Evolutionary conservation across 2,797 vertebrate species (phyloP).

Genomic region (Alauda arvensis): DNA sequence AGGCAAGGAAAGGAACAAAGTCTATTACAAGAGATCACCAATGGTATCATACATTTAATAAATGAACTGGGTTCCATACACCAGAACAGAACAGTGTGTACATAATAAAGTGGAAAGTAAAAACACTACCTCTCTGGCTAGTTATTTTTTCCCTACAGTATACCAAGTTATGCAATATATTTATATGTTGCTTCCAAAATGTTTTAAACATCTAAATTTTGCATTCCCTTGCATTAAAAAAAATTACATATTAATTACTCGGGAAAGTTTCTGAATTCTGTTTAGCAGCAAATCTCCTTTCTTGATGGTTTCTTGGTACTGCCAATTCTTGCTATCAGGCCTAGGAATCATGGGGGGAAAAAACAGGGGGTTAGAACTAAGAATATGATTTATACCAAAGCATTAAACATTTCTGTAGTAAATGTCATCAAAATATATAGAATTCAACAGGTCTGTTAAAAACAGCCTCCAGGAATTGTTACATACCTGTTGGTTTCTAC

Average conservation of each 20-base stretch:
- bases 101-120: slow-evolving; percentile 64
- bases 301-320: slow-evolving; percentile 99
- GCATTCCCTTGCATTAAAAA: slow-evolving; percentile 44
- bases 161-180: slow-evolving; percentile 63
- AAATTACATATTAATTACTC: slow-evolving; percentile 97
- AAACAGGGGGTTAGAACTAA: background rate
- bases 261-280: slow-evolving; percentile 96
- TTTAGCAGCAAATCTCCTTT: slow-evolving; percentile 96
- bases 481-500: slow-evolving; percentile 97
- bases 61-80: slow-evolving; percentile 43
- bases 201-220: slow-evolving; percentile 49
- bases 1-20: slow-evolving; percentile 1
- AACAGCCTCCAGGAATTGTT: background rate
- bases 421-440: background rate
- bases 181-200: slow-evolving; percentile 58
- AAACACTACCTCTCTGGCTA: slow-evolving; percentile 50
- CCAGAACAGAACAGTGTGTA: slow-evolving; percentile 46
- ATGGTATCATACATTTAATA: slow-evolving; percentile 61
- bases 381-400: background rate
- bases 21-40: background rate
- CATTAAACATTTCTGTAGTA: background rate
- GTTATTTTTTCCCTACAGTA: slow-evolving; percentile 41
- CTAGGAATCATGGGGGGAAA: slow-evolving; percentile 65
- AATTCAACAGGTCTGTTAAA: background rate
- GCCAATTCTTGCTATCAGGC: slow-evolving; percentile 99